Percentiles rank a stretch among this genome's conserved stretches.
Conservation (phyloP, 2,888 invertebrate species). For the Tiliacea citrago region DNA sequence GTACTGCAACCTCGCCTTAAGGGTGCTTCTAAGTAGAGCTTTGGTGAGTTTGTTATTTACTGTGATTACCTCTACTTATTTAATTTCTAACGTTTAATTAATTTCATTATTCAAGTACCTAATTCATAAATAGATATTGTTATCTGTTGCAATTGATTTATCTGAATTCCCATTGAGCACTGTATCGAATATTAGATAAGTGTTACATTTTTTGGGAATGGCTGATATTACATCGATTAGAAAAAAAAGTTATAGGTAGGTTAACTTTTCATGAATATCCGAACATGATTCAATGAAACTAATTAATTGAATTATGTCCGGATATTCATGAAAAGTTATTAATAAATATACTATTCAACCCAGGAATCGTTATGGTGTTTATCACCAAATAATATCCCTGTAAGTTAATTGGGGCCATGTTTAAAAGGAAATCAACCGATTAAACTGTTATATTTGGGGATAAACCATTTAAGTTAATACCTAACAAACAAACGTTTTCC, state of each 20-base stretch:
- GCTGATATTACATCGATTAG: slow-evolving; percentile 1
- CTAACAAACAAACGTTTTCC: slow-evolving; percentile 50
- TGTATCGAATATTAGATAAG: slow-evolving; percentile 12
- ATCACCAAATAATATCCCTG: slow-evolving; percentile 25
- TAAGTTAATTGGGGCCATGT: slow-evolving; percentile 43
- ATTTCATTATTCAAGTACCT: slow-evolving; percentile 12
- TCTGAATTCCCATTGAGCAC: slow-evolving; percentile 29
- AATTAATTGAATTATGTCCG: not conserved
- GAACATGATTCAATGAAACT: too few species aligned
- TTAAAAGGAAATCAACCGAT: slow-evolving; percentile 45
- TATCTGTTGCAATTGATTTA: slow-evolving; percentile 34
- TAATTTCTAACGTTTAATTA: not conserved
- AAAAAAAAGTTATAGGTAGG: not conserved
- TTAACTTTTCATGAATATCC: too few species aligned
- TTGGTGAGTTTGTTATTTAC: not conserved
- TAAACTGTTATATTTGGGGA: slow-evolving; percentile 42
- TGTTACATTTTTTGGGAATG: slow-evolving; percentile 35
- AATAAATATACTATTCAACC: too few species aligned
- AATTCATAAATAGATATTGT: slow-evolving; percentile 35
- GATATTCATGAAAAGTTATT: not conserved
- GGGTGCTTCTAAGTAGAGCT: not conserved
- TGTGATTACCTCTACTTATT: not conserved
- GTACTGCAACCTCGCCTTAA: too few species aligned
- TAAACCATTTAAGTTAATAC: slow-evolving; percentile 42
- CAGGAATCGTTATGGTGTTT: slow-evolving; percentile 18